Evolutionary conservation across 2,888 invertebrate species (phyloP).

Genomic region (Chrysina gloriosa): DNA sequence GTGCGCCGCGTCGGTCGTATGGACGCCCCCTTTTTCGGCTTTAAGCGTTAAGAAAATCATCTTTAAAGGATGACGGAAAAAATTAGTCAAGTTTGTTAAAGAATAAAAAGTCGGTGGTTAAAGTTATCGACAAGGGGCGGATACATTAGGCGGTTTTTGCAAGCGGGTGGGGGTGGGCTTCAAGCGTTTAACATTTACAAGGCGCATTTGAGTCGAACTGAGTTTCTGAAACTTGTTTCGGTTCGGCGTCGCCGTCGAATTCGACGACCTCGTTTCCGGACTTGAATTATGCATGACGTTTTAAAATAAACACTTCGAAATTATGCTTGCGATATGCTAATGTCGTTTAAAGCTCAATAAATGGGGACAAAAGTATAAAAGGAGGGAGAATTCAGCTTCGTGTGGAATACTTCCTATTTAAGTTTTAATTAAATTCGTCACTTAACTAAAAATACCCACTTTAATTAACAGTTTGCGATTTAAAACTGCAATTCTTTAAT

Average conservation of each 20-base stretch:
- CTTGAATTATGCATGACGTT: conserved; percentile 16
- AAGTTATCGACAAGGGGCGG: not conserved
- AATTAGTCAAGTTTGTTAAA: too few species aligned
- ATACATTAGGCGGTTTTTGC: not conserved
- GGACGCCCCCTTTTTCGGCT: too few species aligned
- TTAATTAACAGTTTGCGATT: too few species aligned
- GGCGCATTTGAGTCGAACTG: conserved; percentile 18
- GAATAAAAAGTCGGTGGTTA: not conserved
- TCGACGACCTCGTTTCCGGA: not conserved
- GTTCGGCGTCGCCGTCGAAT: not conserved
- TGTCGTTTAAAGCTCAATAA: not conserved
- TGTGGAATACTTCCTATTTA: too few species aligned
- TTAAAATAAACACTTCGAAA: not conserved
- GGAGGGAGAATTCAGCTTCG: not conserved
- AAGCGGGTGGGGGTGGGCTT: conserved; percentile 7
- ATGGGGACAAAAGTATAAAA: not conserved
- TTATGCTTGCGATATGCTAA: not conserved
- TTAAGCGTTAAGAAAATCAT: too few species aligned
- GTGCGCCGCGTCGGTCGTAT: too few species aligned
- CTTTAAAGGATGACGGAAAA: too few species aligned
- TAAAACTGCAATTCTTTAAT: too few species aligned
- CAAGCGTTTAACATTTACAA: conserved; percentile 34
- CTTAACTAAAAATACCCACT: too few species aligned
- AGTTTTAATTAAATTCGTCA: too few species aligned
- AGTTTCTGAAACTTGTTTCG: conserved; percentile 32